A percentile compares a stretch with the other conserved stretches of the same genome.
phyloP scores from a whole-genome alignment of 2,888 invertebrate species.

The Alviniconcha strummeri region DNA sequence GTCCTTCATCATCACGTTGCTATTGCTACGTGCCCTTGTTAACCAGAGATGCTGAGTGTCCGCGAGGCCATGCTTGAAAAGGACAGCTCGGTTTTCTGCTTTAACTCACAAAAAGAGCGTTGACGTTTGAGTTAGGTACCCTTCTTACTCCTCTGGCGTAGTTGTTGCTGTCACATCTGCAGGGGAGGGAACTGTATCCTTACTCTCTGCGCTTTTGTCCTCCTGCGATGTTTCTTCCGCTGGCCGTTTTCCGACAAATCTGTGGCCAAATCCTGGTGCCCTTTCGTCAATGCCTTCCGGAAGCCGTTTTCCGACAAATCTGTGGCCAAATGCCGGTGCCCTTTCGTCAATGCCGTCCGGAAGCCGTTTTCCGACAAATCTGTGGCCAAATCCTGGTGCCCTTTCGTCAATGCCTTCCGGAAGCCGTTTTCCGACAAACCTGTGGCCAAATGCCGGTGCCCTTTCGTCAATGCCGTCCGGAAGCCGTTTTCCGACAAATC shows the following conservation, averaged over 20 bases:
- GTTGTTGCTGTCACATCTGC: background rate
- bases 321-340: conserved; percentile 9
- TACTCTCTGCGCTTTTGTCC: background rate
- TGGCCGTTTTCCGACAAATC: conserved; percentile 30
- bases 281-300: conserved; percentile 9
- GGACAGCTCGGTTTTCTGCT: background rate
- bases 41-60: background rate
- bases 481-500: conserved; percentile 34
- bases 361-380: conserved; percentile 32
- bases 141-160: background rate
- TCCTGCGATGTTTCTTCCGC: background rate
- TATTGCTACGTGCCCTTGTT: background rate
- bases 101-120: background rate
- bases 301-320: conserved; percentile 35
- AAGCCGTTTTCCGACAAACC: conserved; percentile 37
- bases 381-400: conserved; percentile 20
- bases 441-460: conserved; percentile 26
- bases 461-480: conserved; percentile 14
- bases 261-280: conserved; percentile 10
- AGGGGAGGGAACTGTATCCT: background rate
- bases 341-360: conserved; percentile 12
- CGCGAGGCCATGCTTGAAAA: background rate
- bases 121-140: background rate
- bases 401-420: background rate
- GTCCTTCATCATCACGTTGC: background rate